Evolutionary conservation across 2,797 vertebrate genomes (phyloP).

Genomic region (Melanitta fusca): DNA sequence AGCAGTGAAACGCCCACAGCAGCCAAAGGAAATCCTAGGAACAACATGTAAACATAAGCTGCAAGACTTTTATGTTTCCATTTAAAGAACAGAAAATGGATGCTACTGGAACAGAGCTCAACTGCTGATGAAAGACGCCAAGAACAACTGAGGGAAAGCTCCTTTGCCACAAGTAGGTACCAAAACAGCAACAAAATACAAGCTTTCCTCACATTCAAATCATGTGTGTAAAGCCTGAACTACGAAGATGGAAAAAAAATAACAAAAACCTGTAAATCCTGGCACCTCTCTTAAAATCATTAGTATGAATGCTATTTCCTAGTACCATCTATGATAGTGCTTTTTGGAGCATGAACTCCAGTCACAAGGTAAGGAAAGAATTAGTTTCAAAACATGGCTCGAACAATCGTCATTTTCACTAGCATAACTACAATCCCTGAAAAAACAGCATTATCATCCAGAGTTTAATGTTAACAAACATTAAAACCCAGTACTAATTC

Average conservation of each 20-base stretch:
- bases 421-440: background rate
- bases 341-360: constrained; percentile 12
- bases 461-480: background rate
- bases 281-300: background rate
- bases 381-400: background rate
- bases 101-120: background rate
- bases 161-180: constrained; percentile 34
- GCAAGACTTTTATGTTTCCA: background rate
- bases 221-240: background rate
- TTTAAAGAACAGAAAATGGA: constrained; percentile 19
- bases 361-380: background rate
- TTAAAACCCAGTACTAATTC: background rate
- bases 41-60: constrained; percentile 30
- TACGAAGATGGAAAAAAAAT: background rate
- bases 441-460: background rate
- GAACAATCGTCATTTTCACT: background rate
- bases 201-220: background rate
- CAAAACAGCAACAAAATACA: constrained; percentile 31
- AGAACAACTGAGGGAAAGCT: constrained; percentile 41
- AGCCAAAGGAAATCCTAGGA: constrained; percentile 97
- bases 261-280: background rate
- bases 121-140: constrained; percentile 27
- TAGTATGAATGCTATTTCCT: background rate
- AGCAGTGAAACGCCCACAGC: constrained; percentile 98
- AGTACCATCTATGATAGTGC: background rate